Evolutionary conservation across 2,888 invertebrate genomes (phyloP), one percentile per base, ranked within the genome.

Genomic region (Acrocyrtus sp.): DNA sequence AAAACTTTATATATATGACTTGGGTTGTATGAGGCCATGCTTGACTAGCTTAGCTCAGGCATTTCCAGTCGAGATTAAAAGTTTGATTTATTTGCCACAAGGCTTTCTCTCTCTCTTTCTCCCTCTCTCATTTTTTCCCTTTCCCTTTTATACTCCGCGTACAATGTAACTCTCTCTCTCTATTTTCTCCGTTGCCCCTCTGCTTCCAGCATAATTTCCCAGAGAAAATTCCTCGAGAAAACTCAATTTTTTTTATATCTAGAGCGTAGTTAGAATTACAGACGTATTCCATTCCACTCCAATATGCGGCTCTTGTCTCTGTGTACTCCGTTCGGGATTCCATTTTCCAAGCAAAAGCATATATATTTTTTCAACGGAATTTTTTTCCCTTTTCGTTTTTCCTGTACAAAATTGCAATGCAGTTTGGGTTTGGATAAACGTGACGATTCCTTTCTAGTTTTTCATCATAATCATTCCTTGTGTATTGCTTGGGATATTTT

Each of bases 41-140:
- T 66, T 75, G 72, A 76, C 74, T 78, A 75, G 78, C 75, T 76
- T 78, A 76, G 75, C 78, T 78, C 72, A 78, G 76, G 76, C 78
- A 78, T 75, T 78, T 78, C 78, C 78, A 78, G 76, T 69, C 76
- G 75, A 78, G 78, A 78, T 78, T 78, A 78, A 78, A 78, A 78
- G 78, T 78, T 78, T 78, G 78, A 78, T 78, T 78, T 78, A 78
- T 78, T 76, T 76, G 74, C 75, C 75, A 74, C 74, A 75, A 72
- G 78, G 70, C 75, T 75, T 77, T 74, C 76, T 76, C 74, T n/a
- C 48, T 57, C 57, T 57, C 48, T 56, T 29, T 68, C 48, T 66
- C 62, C 53, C 47, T 62, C 54, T 26, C 39, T 68, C 57, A 58
- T 63, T 72, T 63, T 57, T 60, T 61, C 61, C 61, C 58, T 65